Conservation (phyloP, 2,888 invertebrate species). For the Oligia fasciuncula region DNA sequence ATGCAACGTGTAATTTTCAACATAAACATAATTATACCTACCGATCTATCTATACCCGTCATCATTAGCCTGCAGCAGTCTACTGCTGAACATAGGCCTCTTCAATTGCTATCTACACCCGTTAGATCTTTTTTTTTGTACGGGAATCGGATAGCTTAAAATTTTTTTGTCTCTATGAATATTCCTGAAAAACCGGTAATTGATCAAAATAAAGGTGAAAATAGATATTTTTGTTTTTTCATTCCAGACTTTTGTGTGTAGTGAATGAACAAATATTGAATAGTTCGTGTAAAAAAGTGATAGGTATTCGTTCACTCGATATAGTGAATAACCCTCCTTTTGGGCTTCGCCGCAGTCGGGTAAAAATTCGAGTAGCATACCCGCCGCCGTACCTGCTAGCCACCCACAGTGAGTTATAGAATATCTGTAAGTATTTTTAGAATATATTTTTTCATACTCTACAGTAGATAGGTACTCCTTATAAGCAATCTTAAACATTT, state of each 20-base stretch:
- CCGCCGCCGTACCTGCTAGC: not conserved
- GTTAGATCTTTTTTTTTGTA: not conserved
- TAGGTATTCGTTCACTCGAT: not conserved
- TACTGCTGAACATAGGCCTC: no score
- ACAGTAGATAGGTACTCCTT: not conserved
- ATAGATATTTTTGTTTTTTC: not conserved
- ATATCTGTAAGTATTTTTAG: not conserved
- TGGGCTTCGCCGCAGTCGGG: no score
- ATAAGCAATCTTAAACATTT: constrained; percentile 5
- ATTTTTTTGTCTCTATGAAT: not conserved
- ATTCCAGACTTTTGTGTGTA: not conserved
- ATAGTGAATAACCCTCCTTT: no score
- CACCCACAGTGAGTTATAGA: not conserved
- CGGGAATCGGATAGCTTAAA: not conserved
- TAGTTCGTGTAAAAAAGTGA: constrained; percentile 1
- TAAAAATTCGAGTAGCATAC: not conserved
- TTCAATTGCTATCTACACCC: no score
- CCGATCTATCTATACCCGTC: no score
- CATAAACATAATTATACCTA: not conserved
- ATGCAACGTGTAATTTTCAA: not conserved
- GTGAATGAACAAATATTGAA: not conserved
- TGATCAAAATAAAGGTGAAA: not conserved
- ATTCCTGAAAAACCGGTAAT: not conserved
- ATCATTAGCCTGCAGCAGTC: no score
- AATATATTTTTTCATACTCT: not conserved